Evolutionary conservation across 2,113 vertebrate species (phyloP).

Genomic region (Rhagologus leucostigma): DNA sequence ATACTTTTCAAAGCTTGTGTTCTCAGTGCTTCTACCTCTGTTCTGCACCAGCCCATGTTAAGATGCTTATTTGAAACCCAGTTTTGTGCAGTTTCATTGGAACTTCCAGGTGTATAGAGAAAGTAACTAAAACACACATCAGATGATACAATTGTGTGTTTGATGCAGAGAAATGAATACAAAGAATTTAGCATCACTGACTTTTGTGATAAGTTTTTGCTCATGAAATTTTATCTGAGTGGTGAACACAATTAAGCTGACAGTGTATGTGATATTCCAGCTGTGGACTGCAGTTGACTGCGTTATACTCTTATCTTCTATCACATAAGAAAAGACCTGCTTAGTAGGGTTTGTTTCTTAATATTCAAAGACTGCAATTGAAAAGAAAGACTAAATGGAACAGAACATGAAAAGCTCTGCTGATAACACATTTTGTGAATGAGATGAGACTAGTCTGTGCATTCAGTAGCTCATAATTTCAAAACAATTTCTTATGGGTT

Average conservation of each 20-base stretch:
- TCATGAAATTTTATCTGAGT: conserved; percentile 7
- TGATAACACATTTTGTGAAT: conserved; percentile 25
- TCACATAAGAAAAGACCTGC: background rate
- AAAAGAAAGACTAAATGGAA: background rate
- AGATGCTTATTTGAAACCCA: background rate
- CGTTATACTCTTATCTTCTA: background rate
- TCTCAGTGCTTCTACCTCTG: background rate
- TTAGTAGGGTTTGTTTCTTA: background rate
- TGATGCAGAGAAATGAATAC: background rate
- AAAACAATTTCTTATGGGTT: conserved; percentile 41
- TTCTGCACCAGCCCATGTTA: background rate
- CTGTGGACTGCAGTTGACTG: background rate
- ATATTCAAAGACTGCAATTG: background rate
- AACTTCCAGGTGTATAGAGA: background rate
- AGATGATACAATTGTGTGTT: background rate
- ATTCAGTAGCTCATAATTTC: conserved; percentile 46
- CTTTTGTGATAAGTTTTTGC: background rate
- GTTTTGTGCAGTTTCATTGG: background rate
- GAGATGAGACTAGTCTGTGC: background rate
- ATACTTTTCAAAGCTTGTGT: background rate
- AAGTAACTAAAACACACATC: background rate
- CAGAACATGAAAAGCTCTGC: background rate
- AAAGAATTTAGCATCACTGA: background rate
- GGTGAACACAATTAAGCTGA: background rate
- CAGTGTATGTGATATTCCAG: background rate